phyloP scores from a whole-genome alignment of 2,113 vertebrate genomes.

The Agelaius tricolor region DNA sequence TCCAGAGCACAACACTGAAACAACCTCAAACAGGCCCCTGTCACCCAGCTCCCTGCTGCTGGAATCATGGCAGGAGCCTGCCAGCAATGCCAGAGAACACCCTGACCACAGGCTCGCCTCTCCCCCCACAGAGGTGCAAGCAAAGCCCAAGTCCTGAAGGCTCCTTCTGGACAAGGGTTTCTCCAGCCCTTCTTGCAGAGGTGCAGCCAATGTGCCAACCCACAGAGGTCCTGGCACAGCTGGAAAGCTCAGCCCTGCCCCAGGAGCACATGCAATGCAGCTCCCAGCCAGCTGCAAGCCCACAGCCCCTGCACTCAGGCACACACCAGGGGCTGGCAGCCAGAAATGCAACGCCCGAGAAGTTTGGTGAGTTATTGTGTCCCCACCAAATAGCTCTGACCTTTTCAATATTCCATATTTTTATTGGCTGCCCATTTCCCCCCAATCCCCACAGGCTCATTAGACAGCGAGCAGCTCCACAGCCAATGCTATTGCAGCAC shows the following conservation, averaged over 20 bases:
- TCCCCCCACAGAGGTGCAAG: not conserved
- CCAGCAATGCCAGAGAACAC: not conserved
- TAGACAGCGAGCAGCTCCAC: not conserved
- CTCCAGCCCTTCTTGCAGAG: not conserved
- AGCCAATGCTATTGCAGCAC: constrained; percentile 2
- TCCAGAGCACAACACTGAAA: not conserved
- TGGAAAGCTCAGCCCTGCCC: not conserved
- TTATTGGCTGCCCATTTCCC: constrained; percentile 48
- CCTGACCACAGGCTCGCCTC: not conserved
- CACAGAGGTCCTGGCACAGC: not conserved
- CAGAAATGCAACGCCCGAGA: not conserved
- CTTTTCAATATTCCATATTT: constrained; percentile 47
- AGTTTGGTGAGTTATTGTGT: not conserved
- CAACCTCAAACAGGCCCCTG: not conserved
- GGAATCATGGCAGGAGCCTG: not conserved
- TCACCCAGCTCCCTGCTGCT: not conserved
- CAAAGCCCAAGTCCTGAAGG: not conserved
- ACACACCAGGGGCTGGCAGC: not conserved
- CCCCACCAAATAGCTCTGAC: not conserved
- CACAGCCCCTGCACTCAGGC: not conserved
- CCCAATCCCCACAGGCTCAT: constrained; percentile 20
- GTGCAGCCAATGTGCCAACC: not conserved
- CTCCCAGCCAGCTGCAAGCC: not conserved
- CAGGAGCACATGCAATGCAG: not conserved
- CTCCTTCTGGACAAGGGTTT: not conserved